Evolutionary conservation across 2,888 invertebrate genomes (phyloP), one percentile per base, ranked within the genome.

Genomic region (Caenorhabditis parvicauda): DNA sequence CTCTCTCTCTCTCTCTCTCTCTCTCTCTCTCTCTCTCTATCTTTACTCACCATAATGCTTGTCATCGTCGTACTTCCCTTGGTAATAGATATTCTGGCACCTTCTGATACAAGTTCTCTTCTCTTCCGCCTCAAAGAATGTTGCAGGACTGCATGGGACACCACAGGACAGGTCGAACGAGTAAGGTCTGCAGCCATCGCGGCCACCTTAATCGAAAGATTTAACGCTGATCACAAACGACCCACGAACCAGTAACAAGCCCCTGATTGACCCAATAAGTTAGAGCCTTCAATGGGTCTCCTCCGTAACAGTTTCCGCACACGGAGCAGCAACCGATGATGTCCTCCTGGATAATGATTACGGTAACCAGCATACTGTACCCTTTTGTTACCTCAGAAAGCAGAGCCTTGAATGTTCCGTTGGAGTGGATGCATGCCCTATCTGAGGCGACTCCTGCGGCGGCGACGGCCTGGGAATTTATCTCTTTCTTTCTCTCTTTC

Each of bases 281-380:
- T 43, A 79, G 58, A n/a, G 77, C 79, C 53, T 78, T 79, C 39
- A 79, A 62, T 1, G 79, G 79, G 58, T 79, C 79, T n/a, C 79
- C 79, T 7, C 79, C 79, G 49, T 72, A 78, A 55, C 79, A 79
- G 54, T 77, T 78, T 24, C 79, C 79, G 45, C 79, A 79, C 53
- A 67, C 74, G 7, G 69, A 50, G 46, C 79, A 79, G 53, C 79
- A 79, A 17, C 77, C 79, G 32, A 79, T 59, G 21, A 79, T 71
- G 51, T 70, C 70, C 49, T 70, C 67, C 41, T 28, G 29, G 19
- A 6, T 14, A 28, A 29, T n/a, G n/a, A n/a, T n/a, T n/a, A n/a
- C n/a, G n/a, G n/a, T n/a, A n/a, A n/a, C n/a, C n/a, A 32, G 14
- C 9, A 32, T 32, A 12, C 35, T 14, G 9, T 12, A 32, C 9